Percentiles rank a stretch among this genome's conserved stretches.
These are phyloP conservation scores for Peromyscus leucopus DNA, from an alignment of 2,113 vertebrate genomes.

Conservation along the genomic window DNA sequence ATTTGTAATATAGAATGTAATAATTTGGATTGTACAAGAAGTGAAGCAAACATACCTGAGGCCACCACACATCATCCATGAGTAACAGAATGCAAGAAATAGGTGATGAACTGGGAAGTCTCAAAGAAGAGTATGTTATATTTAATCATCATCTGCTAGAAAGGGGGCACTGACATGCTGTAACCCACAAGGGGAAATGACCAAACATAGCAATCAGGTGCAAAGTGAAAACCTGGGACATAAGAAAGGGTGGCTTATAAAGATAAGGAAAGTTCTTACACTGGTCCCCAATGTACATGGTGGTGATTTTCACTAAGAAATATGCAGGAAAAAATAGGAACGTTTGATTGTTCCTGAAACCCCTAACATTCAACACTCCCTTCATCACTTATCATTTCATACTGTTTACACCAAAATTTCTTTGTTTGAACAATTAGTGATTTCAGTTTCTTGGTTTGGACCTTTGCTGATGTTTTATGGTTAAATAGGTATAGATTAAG, in stretches of 20 bases:
- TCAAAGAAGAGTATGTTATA: background rate
- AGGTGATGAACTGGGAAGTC: background rate
- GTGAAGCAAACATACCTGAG: background rate
- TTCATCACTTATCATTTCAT: background rate
- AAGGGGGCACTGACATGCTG: background rate
- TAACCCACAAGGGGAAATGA: background rate
- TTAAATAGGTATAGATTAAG: background rate
- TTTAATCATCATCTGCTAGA: background rate
- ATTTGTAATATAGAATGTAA: background rate
- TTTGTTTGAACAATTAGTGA: background rate
- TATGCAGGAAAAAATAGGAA: background rate
- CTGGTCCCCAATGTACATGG: background rate
- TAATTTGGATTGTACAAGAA: background rate
- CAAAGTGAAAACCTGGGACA: background rate
- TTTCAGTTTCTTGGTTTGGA: background rate
- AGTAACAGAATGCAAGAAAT: background rate
- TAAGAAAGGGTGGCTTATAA: background rate
- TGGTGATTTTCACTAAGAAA: background rate
- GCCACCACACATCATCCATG: background rate
- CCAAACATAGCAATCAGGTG: background rate
- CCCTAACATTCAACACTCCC: background rate
- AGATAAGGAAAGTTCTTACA: background rate
- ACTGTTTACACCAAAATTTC: background rate
- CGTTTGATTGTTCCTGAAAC: background rate
- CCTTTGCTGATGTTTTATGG: background rate